Conservation (phyloP, 2,113 vertebrate genomes). For the Tetraodon nigroviridis region DNA sequence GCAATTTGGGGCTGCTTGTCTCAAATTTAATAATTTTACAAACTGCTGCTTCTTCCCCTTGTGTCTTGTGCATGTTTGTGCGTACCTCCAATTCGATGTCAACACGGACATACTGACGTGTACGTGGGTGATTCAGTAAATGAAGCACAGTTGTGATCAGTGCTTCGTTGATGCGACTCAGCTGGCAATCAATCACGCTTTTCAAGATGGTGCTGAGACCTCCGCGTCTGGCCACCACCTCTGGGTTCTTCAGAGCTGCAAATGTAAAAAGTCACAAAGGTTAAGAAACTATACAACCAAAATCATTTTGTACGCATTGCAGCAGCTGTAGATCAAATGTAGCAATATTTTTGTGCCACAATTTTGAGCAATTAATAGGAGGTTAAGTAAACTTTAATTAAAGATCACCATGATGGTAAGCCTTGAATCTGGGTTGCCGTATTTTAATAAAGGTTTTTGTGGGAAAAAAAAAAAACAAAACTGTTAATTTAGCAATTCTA, state of each 20-base stretch:
- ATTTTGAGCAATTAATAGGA: too few relatives aligned
- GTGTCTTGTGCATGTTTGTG: constrained; percentile 1
- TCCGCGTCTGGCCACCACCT: constrained; percentile 92
- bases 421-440: too few relatives aligned
- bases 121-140: constrained; percentile 97
- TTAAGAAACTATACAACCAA: too few relatives aligned
- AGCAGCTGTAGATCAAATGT: too few relatives aligned
- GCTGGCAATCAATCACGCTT: constrained; percentile 96
- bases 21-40: constrained; percentile 24
- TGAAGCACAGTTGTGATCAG: constrained; percentile 96
- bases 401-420: too few relatives aligned
- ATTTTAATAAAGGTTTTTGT: too few relatives aligned
- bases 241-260: constrained; percentile 93
- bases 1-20: constrained; percentile 28
- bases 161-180: constrained; percentile 97
- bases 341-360: too few relatives aligned
- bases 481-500: too few relatives aligned
- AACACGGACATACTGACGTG: constrained; percentile 89
- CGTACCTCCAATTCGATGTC: constrained; percentile 95
- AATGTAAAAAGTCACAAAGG: not conserved
- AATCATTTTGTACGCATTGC: too few relatives aligned
- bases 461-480: too few relatives aligned
- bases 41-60: constrained; percentile 9
- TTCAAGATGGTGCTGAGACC: constrained; percentile 96
- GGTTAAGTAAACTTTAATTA: too few relatives aligned